Evolutionary conservation across 2,888 invertebrate genomes (phyloP).

Genomic region (Cryptocephalus primarius): DNA sequence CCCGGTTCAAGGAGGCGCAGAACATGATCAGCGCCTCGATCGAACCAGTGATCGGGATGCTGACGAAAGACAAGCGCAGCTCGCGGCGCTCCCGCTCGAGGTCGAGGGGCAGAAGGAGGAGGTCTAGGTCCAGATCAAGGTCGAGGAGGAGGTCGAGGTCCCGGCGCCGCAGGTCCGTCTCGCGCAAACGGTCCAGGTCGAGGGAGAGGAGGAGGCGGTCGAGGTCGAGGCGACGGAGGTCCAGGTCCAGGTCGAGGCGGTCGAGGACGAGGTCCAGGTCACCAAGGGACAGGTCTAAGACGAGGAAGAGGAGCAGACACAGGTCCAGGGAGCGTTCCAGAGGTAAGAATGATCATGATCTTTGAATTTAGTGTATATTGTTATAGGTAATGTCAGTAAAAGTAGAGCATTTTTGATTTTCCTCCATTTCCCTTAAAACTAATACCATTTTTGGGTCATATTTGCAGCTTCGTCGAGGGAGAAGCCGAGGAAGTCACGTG

Average conservation of each 20-base stretch:
- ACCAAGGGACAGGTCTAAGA: conserved; percentile 34
- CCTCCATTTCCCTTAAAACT: no score
- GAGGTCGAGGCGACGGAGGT: conserved; percentile 38
- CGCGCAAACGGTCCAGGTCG: conserved; percentile 41
- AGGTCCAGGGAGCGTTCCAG: conserved; percentile 16
- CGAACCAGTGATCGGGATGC: conserved; percentile 78
- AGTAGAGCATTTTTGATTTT: no score
- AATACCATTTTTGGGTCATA: no score
- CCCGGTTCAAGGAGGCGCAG: conserved; percentile 90
- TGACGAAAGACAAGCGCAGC: conserved; percentile 75
- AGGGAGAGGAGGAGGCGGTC: conserved; percentile 41
- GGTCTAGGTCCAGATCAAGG: conserved; percentile 53
- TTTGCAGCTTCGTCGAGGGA: conserved; percentile 7
- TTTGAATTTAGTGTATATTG: no score
- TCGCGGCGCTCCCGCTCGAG: conserved; percentile 33
- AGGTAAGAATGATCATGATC: conserved; percentile 1
- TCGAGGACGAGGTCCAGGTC: conserved; percentile 22
- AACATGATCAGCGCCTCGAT: conserved; percentile 89
- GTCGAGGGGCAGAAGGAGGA: conserved; percentile 37
- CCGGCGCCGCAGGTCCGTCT: conserved; percentile 41
- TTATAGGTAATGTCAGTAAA: no score
- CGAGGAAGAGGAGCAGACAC: conserved; percentile 28
- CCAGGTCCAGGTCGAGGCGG: conserved; percentile 19
- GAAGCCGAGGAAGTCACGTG: conserved; percentile 15
- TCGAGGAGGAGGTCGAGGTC: conserved; percentile 28